These are phyloP conservation scores for Hyaena hyaena DNA, from an alignment of 2,113 vertebrate species.

Conservation along the genomic window DNA sequence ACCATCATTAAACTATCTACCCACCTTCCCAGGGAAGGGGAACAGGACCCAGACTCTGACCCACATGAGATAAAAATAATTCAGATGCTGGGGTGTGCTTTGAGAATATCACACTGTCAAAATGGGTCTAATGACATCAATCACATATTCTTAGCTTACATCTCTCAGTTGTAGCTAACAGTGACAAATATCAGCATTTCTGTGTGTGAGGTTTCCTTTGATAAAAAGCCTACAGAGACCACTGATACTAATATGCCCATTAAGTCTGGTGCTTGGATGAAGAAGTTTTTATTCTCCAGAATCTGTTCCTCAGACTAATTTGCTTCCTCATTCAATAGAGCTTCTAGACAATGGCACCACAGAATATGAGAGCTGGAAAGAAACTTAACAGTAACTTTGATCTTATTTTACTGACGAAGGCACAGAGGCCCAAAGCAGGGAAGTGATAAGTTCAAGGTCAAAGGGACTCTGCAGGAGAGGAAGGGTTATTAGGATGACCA, in stretches of 20 bases:
- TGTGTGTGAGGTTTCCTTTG: constrained; percentile 18
- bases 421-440: not conserved
- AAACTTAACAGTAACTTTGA: not conserved
- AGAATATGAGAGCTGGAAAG: constrained; percentile 21
- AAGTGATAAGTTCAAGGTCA: constrained; percentile 14
- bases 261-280: not conserved
- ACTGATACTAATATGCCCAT: not conserved
- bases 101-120: constrained; percentile 38
- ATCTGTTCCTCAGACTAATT: not conserved
- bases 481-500: not conserved
- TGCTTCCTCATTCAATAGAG: not conserved
- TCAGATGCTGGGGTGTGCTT: constrained; percentile 9
- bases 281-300: constrained; percentile 49
- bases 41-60: constrained; percentile 43
- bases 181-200: constrained; percentile 2
- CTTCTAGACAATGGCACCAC: not conserved
- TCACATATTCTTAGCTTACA: constrained; percentile 36
- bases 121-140: constrained; percentile 17
- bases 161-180: constrained; percentile 10
- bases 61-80: constrained; percentile 62
- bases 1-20: constrained; percentile 49
- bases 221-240: constrained; percentile 46
- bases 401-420: constrained; percentile 30
- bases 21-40: not conserved
- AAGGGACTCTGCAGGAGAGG: not conserved